Evolutionary conservation across 2,888 invertebrate species (phyloP).

Genomic region (Cryptus viduatorius): DNA sequence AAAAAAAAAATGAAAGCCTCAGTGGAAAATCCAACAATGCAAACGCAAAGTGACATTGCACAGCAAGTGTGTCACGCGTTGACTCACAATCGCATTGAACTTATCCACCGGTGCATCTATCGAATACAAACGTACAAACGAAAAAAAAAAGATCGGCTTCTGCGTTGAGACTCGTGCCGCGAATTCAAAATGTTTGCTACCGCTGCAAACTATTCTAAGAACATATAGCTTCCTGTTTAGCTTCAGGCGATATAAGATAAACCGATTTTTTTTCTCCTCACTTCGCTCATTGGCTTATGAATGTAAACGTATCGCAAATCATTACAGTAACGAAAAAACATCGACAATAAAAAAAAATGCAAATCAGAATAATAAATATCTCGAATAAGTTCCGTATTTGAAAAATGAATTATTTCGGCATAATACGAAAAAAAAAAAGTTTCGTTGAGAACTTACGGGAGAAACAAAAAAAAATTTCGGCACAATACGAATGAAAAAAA

Average conservation of each 20-base stretch:
- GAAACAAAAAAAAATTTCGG: no score
- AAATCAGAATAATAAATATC: no score
- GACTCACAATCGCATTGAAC: slow-evolving; percentile 54
- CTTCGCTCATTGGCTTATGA: background rate
- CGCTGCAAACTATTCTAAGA: slow-evolving; percentile 25
- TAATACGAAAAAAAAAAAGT: background rate
- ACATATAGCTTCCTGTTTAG: slow-evolving; percentile 6
- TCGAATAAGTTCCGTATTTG: no score
- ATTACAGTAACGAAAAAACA: no score
- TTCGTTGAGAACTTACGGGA: slow-evolving; percentile 5
- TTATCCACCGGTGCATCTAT: slow-evolving; percentile 27
- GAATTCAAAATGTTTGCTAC: slow-evolving; percentile 13
- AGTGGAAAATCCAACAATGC: slow-evolving; percentile 18
- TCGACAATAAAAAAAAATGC: no score
- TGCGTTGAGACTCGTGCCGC: slow-evolving; percentile 25
- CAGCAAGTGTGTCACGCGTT: slow-evolving; percentile 52
- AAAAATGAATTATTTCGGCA: background rate
- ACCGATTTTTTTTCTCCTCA: background rate
- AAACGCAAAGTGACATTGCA: slow-evolving; percentile 12
- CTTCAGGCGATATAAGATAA: background rate
- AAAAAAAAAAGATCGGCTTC: slow-evolving; percentile 15
- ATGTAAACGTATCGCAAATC: no score
- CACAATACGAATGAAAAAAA: background rate
- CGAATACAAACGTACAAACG: slow-evolving; percentile 11
- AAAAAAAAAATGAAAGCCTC: slow-evolving; percentile 13